Conservation (phyloP, 2,797 vertebrate genomes). For the Sebastiscus tertius region DNA sequence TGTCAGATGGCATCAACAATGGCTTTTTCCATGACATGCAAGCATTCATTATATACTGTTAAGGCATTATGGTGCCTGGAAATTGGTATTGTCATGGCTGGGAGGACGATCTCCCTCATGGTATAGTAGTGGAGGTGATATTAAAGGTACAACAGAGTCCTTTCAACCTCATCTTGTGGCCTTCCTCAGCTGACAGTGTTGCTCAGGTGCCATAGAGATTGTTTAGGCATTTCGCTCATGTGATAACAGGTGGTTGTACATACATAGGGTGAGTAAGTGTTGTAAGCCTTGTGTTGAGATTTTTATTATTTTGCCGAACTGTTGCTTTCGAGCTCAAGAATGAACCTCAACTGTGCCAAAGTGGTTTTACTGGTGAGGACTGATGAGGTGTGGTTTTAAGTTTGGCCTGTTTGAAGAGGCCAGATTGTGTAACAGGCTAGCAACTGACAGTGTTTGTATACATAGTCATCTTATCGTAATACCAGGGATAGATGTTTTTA, state of each 20-base stretch:
- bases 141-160: neutral
- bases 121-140: neutral
- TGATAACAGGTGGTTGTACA: neutral
- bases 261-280: neutral
- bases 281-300: neutral
- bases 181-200: neutral
- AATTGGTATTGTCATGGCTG: neutral
- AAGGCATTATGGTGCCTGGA: neutral
- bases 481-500: neutral
- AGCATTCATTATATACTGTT: neutral
- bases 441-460: neutral
- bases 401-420: neutral
- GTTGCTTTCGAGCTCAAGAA: neutral
- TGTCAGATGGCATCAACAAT: constrained; percentile 1
- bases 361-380: neutral
- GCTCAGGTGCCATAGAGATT: neutral
- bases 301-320: neutral
- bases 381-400: neutral
- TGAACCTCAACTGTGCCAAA: neutral
- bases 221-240: too few relatives aligned
- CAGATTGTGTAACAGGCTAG: neutral
- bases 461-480: neutral
- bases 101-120: neutral
- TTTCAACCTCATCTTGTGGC: neutral
- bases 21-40: neutral